Conservation (phyloP, 1,140 invertebrate species). For the Aphidius ervi region DNA sequence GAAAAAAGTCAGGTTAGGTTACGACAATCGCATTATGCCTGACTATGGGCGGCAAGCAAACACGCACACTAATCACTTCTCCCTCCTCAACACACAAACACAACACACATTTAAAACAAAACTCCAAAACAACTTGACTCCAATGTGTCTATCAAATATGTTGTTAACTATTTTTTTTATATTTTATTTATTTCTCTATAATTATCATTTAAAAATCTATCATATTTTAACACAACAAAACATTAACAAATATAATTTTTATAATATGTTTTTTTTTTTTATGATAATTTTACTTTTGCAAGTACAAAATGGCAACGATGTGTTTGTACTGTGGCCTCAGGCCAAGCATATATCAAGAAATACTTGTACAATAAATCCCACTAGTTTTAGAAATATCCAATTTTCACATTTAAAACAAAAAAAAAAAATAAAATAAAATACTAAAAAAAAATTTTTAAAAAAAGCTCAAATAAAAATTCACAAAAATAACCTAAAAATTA, state of each 20-base stretch:
- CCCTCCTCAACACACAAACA: conserved; percentile 7
- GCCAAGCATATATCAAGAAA: background rate
- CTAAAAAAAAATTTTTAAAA: too few species aligned
- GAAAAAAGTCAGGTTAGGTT: conserved; percentile 16
- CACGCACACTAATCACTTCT: background rate
- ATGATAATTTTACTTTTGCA: conserved; percentile 5
- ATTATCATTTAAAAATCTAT: conserved; percentile 6
- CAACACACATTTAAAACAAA: too few species aligned
- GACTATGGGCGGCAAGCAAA: conserved; percentile 17
- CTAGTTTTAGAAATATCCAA: background rate
- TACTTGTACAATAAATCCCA: too few species aligned
- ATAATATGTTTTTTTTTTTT: too few species aligned
- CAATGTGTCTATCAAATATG: too few species aligned
- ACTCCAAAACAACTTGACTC: too few species aligned
- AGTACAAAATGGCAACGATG: conserved; percentile 26
- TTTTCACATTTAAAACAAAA: background rate
- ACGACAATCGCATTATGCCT: conserved; percentile 18
- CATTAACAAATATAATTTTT: too few species aligned
- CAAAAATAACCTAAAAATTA: too few species aligned
- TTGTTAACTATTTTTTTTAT: background rate
- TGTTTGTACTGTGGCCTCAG: conserved; percentile 10
- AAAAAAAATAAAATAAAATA: too few species aligned
- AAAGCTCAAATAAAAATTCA: too few species aligned
- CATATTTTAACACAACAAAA: background rate
- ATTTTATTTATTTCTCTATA: background rate